Evolutionary conservation across 2,888 invertebrate genomes (phyloP), one percentile per base, ranked within the genome.

Genomic region (Scrobipalpa atriplicella): DNA sequence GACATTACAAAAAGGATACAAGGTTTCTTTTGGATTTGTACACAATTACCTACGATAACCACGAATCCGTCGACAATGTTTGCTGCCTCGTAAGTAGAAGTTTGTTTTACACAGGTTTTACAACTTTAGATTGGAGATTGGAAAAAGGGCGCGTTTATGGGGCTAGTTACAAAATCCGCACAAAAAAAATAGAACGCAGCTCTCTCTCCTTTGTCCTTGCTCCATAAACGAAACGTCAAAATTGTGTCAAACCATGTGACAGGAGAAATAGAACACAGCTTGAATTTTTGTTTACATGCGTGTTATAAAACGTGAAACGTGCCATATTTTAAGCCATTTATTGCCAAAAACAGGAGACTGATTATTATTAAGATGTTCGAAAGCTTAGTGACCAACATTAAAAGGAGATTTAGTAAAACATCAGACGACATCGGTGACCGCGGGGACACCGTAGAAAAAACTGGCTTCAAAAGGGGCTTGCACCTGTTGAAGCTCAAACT

Each of bases 1-100:
- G 96, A 78, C 97, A 97, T 89, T 97, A 97, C 84, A 97, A 97
- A 90, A 97, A 97, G 89, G 97, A 97, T 82, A 96, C 96, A 60
- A 93, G 96, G 75, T 97, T 96, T 89, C 94, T 97, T 69, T 93
- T 95, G 80, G 97, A 97, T 92, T 94, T 97, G 71, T 97, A 97
- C 81, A 97, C 97, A 63, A 94, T 97, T 77, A 97, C 97, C 64
- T 97, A 97, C 83, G 96, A 96, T 84, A 96, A 96, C 79, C 95
- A 96, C 78, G 97, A 97, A 86, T 95, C 95, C 62, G 93, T 96
- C 73, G 96, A 96, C 81, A 95, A 95, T 78, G 91, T 95, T 75
- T 95, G 95, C 79, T 94, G 95, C 83, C 89, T 93, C 74, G 95
- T 95, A 92, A 94, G 94, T 94, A 67, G 68, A 70, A 65, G 54